Evolutionary conservation across 1,140 invertebrate species (phyloP), one percentile per base, ranked within the genome.

Genomic region (Pectinophora gossypiella): DNA sequence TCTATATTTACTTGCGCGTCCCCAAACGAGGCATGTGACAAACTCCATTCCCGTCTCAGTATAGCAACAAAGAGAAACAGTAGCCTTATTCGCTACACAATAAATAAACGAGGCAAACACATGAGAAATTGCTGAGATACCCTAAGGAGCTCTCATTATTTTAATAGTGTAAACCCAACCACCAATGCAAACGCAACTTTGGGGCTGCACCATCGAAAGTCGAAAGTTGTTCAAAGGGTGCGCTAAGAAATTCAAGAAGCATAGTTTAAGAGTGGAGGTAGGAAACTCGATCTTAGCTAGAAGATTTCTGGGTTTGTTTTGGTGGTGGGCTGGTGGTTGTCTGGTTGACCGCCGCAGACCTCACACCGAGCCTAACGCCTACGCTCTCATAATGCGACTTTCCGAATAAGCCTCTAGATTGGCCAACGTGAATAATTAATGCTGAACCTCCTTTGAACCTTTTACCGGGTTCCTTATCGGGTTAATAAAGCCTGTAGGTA

Each of bases 41-140:
- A 54, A 61, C 57, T 68, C 57, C 54, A 49, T 40, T 58, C 54
- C 54, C 59, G 40, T 51, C 47, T 48, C 50, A 15, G 19, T 32
- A 35, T 27, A 10, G 48, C 35, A 60, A 65, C 72, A 61, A 73
- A 61, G 61, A 57, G 58, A 65, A 70, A 82, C 73, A 76, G 76
- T 78, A 77, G 75, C 71, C 62, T 72, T 76, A 74, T 76, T 76
- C 61, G 67, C 68, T 59, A 55, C 58, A 76, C 72, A 70, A 80
- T 76, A 82, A 81, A 85, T 76, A 82, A 80, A 76, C 61, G 54
- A 72, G 59, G 62, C 54, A 69, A 78, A 75, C 67, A 75, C 68
- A 81, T 76, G 76, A 84, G 75, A 80, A 78, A 84, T 81, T 76
- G 75, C 73, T 54, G 64, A 68, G 70, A 72, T 80, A 76, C 71